Evolutionary conservation across 1,140 invertebrate species (phyloP), one percentile per base, ranked within the genome.

Genomic region (Drosophila suzukii): DNA sequence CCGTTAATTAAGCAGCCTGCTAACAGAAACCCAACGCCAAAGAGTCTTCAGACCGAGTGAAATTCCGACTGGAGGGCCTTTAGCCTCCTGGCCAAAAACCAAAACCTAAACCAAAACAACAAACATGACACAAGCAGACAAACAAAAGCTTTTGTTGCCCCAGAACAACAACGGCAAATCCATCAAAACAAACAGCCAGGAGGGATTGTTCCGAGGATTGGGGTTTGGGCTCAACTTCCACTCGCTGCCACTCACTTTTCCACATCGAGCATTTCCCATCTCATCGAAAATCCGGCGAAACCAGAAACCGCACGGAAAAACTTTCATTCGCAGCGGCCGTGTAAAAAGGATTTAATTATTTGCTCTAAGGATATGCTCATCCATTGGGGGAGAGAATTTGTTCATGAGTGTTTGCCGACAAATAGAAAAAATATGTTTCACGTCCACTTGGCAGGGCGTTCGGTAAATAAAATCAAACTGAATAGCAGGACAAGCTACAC

Each of bases 321-420:
- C 71, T 75, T 75, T 75, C 59, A 57, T 49, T 67, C 63, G 61
- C 75, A 78, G 81, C 75, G 79, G 74, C 83, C 79, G 83, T 85
- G 80, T 81, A 91, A 81, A 91, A 91, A 91, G 89, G 89, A 91
- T 91, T 91, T 91, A 91, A 91, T 91, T 91, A 91, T 91, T 91
- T 91, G 89, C 73, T 91, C 62, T 91, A 89, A 85, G 89, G 89
- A 91, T 91, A 66, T 81, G 56, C 67, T 44, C 67, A 63, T 55
- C 59, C 41, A 71, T 58, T 36, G 32, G 51, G 49, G 66, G 38
- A 68, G 54, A 59, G 57, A 32, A 30, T 70, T 39, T 78, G 27
- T 56, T 46, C 56, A 1, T 43, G 51, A 63, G 74, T 86, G 61
- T 86, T 82, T 88, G 59, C 44, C 49, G 44, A 79, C 54, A 88